Evolutionary conservation across 2,113 vertebrate species (phyloP).

Genomic region (Poeciliopsis prolifica): DNA sequence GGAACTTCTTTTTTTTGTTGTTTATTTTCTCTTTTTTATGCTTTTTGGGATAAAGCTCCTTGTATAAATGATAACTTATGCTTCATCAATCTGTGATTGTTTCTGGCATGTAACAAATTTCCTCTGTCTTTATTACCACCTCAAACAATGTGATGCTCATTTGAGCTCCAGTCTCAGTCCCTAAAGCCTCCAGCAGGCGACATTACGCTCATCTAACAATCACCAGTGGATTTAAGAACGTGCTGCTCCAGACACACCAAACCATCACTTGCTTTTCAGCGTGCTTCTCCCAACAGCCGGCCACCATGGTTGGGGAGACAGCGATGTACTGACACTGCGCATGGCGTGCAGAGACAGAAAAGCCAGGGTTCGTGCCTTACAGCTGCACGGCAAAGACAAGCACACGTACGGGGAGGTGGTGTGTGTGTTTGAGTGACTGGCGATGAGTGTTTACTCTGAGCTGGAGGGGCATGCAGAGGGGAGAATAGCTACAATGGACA

Average conservation of each 20-base stretch:
- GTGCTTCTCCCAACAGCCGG: conserved; percentile 51
- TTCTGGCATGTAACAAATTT: conserved; percentile 36
- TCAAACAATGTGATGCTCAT: conserved; percentile 40
- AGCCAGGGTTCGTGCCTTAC: conserved; percentile 60
- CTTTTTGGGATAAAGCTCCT: conserved; percentile 33
- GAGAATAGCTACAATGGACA: conserved; percentile 86
- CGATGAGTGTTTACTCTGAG: conserved; percentile 80
- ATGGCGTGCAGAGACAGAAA: conserved; percentile 55
- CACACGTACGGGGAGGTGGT: conserved; percentile 71
- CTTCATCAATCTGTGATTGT: conserved; percentile 19
- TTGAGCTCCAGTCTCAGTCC: conserved; percentile 35
- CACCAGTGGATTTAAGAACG: conserved; percentile 56
- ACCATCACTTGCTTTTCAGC: conserved; percentile 53
- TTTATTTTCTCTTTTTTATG: conserved; percentile 39
- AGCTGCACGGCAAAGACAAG: conserved; percentile 60
- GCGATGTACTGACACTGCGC: conserved; percentile 48
- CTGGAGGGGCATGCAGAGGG: conserved; percentile 92
- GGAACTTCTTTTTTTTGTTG: conserved; percentile 7
- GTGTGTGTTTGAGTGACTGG: conserved; percentile 69
- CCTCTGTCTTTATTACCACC: conserved; percentile 37
- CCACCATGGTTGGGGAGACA: conserved; percentile 62
- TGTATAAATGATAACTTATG: conserved; percentile 40
- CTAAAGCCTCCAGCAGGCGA: conserved; percentile 46
- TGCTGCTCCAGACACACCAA: conserved; percentile 59
- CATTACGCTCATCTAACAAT: conserved; percentile 62